Conservation (phyloP, 2,797 vertebrate species). For the Tauraco hartlaubi region DNA sequence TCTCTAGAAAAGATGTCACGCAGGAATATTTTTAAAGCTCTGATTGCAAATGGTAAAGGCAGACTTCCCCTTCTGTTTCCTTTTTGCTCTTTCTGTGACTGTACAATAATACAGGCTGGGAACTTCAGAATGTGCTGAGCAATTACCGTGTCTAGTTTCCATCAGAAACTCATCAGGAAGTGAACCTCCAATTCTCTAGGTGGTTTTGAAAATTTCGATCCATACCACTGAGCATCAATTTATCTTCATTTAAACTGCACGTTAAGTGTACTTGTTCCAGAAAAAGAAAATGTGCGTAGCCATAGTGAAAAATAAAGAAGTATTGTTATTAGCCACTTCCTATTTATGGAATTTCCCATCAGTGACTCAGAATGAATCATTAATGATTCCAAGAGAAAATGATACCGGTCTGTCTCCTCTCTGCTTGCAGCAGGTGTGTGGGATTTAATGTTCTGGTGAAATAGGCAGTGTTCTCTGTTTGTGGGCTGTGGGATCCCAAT, state of each 20-base stretch:
- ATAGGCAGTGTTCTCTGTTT: constrained; percentile 14
- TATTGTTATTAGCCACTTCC: constrained; percentile 46
- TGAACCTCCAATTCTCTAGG: not conserved
- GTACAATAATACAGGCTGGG: not conserved
- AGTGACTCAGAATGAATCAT: constrained; percentile 72
- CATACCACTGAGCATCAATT: not conserved
- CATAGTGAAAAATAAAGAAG: not conserved
- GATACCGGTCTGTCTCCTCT: constrained; percentile 42
- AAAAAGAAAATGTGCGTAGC: constrained; percentile 25
- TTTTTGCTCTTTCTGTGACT: not conserved
- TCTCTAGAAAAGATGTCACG: not conserved
- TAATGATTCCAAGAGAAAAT: constrained; percentile 44
- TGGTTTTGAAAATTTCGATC: constrained; percentile 5
- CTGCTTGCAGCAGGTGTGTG: constrained; percentile 11
- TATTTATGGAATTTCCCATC: constrained; percentile 63
- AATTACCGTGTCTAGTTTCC: not conserved
- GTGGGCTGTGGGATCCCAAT: not conserved
- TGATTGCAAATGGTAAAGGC: not conserved
- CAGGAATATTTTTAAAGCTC: not conserved
- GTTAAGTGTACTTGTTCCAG: not conserved
- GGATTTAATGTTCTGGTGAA: constrained; percentile 35
- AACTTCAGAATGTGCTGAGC: not conserved
- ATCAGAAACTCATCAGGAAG: constrained; percentile 1
- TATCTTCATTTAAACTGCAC: not conserved
- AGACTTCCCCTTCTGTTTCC: not conserved